Evolutionary conservation across 2,797 vertebrate species (phyloP).

Genomic region (Lagocephalus sceleratus): DNA sequence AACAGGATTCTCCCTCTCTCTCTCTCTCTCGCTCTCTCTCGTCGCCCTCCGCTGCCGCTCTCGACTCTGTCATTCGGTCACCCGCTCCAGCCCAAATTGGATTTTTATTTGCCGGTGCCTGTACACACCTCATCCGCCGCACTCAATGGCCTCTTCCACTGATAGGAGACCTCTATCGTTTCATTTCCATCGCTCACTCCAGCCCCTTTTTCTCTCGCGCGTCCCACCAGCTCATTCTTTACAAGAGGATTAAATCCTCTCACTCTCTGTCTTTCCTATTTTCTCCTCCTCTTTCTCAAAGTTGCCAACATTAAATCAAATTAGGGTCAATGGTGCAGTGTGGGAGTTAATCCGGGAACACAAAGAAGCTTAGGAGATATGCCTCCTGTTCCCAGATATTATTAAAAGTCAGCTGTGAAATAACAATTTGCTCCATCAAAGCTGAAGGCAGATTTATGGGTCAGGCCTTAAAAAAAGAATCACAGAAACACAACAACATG

Average conservation of each 20-base stretch:
- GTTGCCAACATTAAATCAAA: slow-evolving; percentile 80
- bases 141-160: slow-evolving; percentile 57
- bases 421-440: slow-evolving; percentile 74
- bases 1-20: slow-evolving; percentile 69
- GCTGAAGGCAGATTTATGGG: slow-evolving; percentile 55
- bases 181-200: slow-evolving; percentile 56
- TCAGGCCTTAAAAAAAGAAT: slow-evolving; percentile 48
- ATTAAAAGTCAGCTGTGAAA: slow-evolving; percentile 78
- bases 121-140: slow-evolving; percentile 68
- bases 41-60: slow-evolving; percentile 47
- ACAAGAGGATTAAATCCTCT: slow-evolving; percentile 75
- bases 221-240: slow-evolving; percentile 71
- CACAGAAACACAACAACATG: slow-evolving; percentile 30
- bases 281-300: slow-evolving; percentile 66
- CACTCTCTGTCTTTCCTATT: slow-evolving; percentile 51
- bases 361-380: slow-evolving; percentile 79
- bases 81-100: slow-evolving; percentile 61
- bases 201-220: slow-evolving; percentile 43
- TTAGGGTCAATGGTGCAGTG: slow-evolving; percentile 78
- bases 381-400: slow-evolving; percentile 74
- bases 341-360: slow-evolving; percentile 75
- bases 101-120: slow-evolving; percentile 64
- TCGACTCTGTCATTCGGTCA: slow-evolving; percentile 48
- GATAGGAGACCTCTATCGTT: slow-evolving; percentile 66
- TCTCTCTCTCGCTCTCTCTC: slow-evolving; percentile 47